A percentile compares a stretch with the other conserved stretches of the same genome.
Evolutionary conservation across 2,888 invertebrate genomes (phyloP).

Genomic region (Stomorhina lunata): DNA sequence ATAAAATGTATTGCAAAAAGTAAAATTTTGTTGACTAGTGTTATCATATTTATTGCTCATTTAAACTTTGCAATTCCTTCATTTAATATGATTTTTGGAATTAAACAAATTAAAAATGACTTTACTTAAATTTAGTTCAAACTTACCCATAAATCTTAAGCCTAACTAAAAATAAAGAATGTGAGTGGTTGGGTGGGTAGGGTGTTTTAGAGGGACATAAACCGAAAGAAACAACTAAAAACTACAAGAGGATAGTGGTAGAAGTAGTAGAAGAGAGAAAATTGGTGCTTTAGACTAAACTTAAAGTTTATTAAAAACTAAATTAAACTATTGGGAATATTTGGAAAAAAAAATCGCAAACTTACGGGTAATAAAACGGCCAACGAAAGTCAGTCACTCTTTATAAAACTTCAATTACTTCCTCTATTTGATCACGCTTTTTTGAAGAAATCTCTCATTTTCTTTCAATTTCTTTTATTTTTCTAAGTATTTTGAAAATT

Average conservation of each 20-base stretch:
- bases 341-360: slow-evolving; percentile 66
- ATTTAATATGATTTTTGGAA: background rate
- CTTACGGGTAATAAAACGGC: slow-evolving; percentile 75
- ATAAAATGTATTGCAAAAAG: too few species aligned
- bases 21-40: too few species aligned
- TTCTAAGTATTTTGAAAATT: too few species aligned
- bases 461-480: slow-evolving; percentile 2
- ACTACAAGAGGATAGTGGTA: slow-evolving; percentile 37
- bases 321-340: slow-evolving; percentile 51
- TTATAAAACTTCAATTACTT: background rate
- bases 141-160: slow-evolving; percentile 6
- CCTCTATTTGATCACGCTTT: slow-evolving; percentile 16
- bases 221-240: slow-evolving; percentile 31
- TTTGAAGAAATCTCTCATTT: slow-evolving; percentile 2
- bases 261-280: slow-evolving; percentile 23
- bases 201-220: slow-evolving; percentile 2
- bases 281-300: slow-evolving; percentile 60
- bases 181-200: background rate
- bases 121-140: background rate
- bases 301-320: slow-evolving; percentile 50
- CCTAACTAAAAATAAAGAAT: background rate
- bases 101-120: background rate
- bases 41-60: too few species aligned
- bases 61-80: too few species aligned
- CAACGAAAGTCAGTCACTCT: slow-evolving; percentile 36